Evolutionary conservation across 2,113 vertebrate species (phyloP), one percentile per base, ranked within the genome.

Genomic region (Cyrtonyx montezumae): DNA sequence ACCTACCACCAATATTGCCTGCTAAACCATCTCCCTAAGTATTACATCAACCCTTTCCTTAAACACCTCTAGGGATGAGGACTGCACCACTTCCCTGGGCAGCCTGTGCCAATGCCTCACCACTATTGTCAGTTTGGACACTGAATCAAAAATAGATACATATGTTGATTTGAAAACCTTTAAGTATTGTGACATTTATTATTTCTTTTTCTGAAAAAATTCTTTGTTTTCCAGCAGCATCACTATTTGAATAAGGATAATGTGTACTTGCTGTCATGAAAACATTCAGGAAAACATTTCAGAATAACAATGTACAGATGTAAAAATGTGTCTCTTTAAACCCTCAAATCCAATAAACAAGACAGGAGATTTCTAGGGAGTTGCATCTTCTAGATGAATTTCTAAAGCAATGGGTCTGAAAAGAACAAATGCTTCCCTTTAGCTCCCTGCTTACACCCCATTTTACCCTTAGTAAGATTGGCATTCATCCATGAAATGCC

Each of bases 171-270:
- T 70, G 63, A 92, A 49, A 91, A 66, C 8, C 56, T 88, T 61
- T 66, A 66, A 91, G 23, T 13, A 30, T 30, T 58, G 58, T 62
- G 77, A 92, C 1, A 7, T 79, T 59, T 23, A 87, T n/a, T 15
- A 3, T 3, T 28, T 12, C 9, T 28, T 62, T 61, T 53, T 0
- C 46, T 78, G 79, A 53, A 85, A 87, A 14, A 0, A 0, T 37
- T 96, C 51, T 43, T 65, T 75, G 66, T 62, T 91, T 91, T 86
- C 79, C 70, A 80, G 67, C 46, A 68, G 21, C 23, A 49, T 43
- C 66, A 14, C 53, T 85, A 91, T 73, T 84, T 88, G 81, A 83
- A 69, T 93, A 88, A 90, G 36, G 80, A 87, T 65, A 83, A 88
- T 28, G 34, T 17, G 32, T 51, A 75, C 17, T 48, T 34, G 19